Percentiles rank a stretch among this genome's conserved stretches.
These are phyloP conservation scores for Leptinotarsa lineolata DNA, from an alignment of 1,140 invertebrate species.

Conservation along the genomic window DNA sequence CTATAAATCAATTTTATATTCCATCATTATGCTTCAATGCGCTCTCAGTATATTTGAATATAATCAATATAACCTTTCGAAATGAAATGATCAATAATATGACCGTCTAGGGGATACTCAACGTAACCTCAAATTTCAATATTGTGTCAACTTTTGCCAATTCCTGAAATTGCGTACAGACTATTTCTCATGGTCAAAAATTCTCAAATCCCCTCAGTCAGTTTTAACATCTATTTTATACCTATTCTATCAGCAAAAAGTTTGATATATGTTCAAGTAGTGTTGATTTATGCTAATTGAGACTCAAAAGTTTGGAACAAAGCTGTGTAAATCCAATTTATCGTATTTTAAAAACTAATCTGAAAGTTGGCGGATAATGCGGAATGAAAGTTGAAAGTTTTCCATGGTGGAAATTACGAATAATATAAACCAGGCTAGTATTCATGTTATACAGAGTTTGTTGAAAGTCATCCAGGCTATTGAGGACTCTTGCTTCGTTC, in stretches of 20 bases:
- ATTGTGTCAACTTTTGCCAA: too few relatives aligned
- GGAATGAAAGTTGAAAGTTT: neutral
- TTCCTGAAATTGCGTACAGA: too few relatives aligned
- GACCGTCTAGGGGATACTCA: too few relatives aligned
- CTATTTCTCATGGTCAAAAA: neutral
- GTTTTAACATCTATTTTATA: neutral
- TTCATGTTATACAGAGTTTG: too few relatives aligned
- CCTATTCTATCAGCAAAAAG: neutral
- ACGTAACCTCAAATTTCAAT: too few relatives aligned
- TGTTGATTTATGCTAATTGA: constrained; percentile 17
- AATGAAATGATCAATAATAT: too few relatives aligned
- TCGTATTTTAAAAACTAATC: constrained; percentile 19
- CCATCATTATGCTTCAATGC: too few relatives aligned
- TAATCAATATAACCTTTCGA: too few relatives aligned
- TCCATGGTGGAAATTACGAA: neutral
- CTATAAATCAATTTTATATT: too few relatives aligned
- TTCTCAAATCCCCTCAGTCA: neutral
- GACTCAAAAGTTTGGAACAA: constrained; percentile 7
- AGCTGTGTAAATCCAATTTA: constrained; percentile 7
- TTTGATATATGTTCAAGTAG: constrained; percentile 20
- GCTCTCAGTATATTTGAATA: too few relatives aligned
- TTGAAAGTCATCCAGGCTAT: too few relatives aligned
- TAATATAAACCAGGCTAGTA: neutral
- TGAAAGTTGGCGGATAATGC: neutral
- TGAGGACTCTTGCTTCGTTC: too few relatives aligned